Conservation (phyloP, 2,888 invertebrate species). For the Melinaea menophilus region DNA sequence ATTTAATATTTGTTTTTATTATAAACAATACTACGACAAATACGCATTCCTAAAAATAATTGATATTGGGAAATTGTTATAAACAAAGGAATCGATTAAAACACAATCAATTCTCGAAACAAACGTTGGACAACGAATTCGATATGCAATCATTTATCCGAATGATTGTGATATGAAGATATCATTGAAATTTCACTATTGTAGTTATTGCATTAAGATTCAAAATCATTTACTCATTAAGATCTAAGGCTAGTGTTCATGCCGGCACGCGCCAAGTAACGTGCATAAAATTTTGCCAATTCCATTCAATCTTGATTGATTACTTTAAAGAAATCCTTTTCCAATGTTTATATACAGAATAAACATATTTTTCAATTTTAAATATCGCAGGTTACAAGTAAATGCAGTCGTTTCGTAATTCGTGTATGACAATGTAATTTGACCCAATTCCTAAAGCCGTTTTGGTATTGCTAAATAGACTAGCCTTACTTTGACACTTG, state of each 20-base stretch:
- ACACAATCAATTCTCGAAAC: too few relatives aligned
- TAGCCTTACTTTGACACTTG: constrained; percentile 16
- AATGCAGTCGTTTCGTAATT: not conserved
- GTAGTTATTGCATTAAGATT: constrained; percentile 4
- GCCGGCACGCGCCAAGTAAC: constrained; percentile 26
- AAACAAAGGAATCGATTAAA: too few relatives aligned
- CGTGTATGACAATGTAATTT: constrained; percentile 1
- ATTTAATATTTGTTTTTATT: constrained; percentile 37
- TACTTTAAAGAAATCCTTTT: too few relatives aligned
- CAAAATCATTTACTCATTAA: constrained; percentile 1
- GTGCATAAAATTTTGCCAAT: constrained; percentile 21
- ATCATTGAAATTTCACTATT: too few relatives aligned
- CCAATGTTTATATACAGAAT: too few relatives aligned
- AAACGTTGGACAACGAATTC: too few relatives aligned
- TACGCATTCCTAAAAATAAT: constrained; percentile 11
- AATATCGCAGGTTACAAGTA: not conserved
- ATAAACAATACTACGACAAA: constrained; percentile 7
- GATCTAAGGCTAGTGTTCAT: constrained; percentile 7
- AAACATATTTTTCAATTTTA: too few relatives aligned
- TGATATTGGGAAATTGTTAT: too few relatives aligned
- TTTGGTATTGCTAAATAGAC: not conserved
- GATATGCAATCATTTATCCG: too few relatives aligned
- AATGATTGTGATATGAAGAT: too few relatives aligned
- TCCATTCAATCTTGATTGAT: constrained; percentile 4
- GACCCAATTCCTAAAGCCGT: constrained; percentile 1